A percentile compares a stretch with the other conserved stretches of the same genome.
phyloP scores from a whole-genome alignment of 2,888 invertebrate species.

The Himalopsyche tibetana region DNA sequence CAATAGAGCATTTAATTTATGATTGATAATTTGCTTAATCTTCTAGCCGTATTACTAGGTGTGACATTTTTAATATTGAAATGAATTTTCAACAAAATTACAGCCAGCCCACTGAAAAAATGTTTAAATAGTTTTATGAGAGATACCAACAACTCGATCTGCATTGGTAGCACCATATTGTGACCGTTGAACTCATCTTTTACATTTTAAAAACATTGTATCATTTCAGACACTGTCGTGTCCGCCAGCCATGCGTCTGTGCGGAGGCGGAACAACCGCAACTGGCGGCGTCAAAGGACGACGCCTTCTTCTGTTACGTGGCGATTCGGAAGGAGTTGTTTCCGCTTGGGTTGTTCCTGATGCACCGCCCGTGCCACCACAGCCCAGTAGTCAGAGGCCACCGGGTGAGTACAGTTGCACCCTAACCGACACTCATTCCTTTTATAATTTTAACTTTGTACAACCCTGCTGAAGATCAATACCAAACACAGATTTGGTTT shows the following conservation, averaged over 20 bases:
- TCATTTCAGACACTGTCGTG: constrained; percentile 86
- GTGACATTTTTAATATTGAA: no score
- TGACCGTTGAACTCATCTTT: no score
- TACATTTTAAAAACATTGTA: background rate
- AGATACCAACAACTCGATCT: no score
- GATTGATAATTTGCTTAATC: no score
- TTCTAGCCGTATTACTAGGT: no score
- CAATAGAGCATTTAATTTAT: no score
- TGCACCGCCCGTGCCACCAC: constrained; percentile 79
- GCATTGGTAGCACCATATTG: no score
- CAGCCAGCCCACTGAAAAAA: no score
- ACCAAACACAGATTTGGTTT: no score
- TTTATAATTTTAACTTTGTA: background rate
- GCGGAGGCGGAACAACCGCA: constrained; percentile 75
- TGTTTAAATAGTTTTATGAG: no score
- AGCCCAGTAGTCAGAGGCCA: constrained; percentile 70
- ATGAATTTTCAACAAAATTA: no score
- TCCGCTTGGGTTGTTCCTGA: constrained; percentile 94
- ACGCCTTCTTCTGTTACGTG: constrained; percentile 85
- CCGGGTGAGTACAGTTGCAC: constrained; percentile 51
- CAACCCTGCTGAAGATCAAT: no score
- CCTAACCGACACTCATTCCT: background rate
- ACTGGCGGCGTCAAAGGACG: constrained; percentile 82
- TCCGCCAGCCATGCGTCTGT: constrained; percentile 91
- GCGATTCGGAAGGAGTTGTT: constrained; percentile 94